These are phyloP conservation scores for Nyctibius bracteatus DNA, from an alignment of 2,113 vertebrate species.

Conservation along the genomic window DNA sequence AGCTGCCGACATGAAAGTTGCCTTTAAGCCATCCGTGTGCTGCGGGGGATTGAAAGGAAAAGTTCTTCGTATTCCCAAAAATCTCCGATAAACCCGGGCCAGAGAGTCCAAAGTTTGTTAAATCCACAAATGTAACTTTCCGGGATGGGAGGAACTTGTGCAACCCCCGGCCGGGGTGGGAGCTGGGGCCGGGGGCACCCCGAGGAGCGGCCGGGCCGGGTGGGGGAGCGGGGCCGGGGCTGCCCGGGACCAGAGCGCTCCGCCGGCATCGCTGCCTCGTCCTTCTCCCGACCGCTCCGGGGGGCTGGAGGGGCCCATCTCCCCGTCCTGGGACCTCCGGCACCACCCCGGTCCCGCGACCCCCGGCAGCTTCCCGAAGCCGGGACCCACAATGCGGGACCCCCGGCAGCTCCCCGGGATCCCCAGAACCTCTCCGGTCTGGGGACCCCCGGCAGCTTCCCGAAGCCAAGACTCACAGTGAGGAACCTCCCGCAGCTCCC, in stretches of 20 bases:
- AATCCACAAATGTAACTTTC: neutral
- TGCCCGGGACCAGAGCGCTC: neutral
- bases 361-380: neutral
- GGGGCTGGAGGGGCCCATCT: neutral
- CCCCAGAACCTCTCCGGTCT: no score
- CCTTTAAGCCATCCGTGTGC: neutral
- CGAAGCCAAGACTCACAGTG: no score
- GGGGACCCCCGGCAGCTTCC: neutral
- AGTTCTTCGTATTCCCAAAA: neutral
- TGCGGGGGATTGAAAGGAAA: neutral
- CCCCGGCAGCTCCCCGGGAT: no score
- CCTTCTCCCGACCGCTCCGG: neutral
- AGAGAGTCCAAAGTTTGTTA: slow-evolving; percentile 21
- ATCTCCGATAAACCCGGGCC: slow-evolving; percentile 2
- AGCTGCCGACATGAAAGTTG: neutral
- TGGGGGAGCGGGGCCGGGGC: neutral
- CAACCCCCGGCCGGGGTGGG: neutral
- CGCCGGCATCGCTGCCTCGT: neutral
- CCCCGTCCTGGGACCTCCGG: neutral
- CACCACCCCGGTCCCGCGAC: neutral
- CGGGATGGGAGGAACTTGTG: neutral
- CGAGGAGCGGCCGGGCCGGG: neutral
- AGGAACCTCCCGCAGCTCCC: neutral
- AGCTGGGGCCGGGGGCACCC: neutral
- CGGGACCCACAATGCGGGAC: neutral